These are phyloP conservation scores for Cordylochernes scorpioides DNA, from an alignment of 2,888 invertebrate genomes.

Conservation along the genomic window DNA sequence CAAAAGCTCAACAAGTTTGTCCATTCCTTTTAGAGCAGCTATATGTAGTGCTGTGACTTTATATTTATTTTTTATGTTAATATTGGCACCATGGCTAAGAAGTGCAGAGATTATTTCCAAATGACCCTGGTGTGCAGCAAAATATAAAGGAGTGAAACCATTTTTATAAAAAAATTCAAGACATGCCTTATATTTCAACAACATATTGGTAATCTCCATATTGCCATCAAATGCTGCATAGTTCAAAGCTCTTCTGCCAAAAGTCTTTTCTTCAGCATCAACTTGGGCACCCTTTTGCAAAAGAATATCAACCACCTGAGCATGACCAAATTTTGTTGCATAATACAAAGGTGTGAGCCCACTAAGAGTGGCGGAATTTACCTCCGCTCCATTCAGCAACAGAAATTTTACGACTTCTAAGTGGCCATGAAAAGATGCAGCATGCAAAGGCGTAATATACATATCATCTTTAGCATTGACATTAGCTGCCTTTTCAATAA, in stretches of 20 bases:
- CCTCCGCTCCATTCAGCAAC: neutral
- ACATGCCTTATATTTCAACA: too few relatives aligned
- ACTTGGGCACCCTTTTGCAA: too few relatives aligned
- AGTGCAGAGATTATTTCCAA: neutral
- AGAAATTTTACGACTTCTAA: conserved; percentile 1
- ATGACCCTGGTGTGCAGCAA: conserved; percentile 2
- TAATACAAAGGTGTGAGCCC: too few relatives aligned
- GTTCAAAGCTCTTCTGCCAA: too few relatives aligned
- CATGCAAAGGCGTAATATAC: conserved; percentile 1
- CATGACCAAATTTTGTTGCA: too few relatives aligned
- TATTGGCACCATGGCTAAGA: neutral
- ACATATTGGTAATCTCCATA: too few relatives aligned
- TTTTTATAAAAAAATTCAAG: neutral
- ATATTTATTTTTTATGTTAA: neutral
- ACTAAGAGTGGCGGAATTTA: conserved; percentile 1
- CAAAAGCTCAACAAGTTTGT: neutral
- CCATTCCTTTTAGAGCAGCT: neutral
- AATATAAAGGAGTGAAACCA: conserved; percentile 1
- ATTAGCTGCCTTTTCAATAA: neutral
- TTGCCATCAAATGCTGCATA: too few relatives aligned
- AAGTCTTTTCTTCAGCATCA: too few relatives aligned
- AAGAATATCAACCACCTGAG: too few relatives aligned
- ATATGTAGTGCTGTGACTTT: neutral
- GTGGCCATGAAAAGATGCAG: conserved; percentile 1
- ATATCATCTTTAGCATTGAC: neutral